These are phyloP conservation scores for Asarcornis scutulata DNA, from an alignment of 2,113 vertebrate genomes.

Conservation along the genomic window DNA sequence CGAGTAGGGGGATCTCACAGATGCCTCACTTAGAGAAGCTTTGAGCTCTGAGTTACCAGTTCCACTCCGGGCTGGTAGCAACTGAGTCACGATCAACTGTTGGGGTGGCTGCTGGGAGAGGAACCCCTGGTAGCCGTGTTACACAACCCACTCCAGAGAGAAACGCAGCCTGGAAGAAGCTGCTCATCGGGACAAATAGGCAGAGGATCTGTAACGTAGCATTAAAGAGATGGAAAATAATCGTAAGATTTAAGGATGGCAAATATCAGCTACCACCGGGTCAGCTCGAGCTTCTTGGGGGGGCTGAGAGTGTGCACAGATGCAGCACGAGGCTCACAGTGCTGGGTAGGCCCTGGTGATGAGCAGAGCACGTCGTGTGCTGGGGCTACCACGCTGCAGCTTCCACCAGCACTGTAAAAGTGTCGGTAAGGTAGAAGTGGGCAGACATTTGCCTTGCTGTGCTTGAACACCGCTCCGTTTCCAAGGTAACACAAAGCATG, in stretches of 20 bases:
- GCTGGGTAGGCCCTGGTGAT: neutral
- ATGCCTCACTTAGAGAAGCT: neutral
- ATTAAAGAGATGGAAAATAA: neutral
- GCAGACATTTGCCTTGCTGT: neutral
- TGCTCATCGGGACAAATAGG: neutral
- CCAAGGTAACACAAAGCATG: constrained; percentile 19
- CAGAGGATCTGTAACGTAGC: neutral
- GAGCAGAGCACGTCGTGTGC: rapidly evolving
- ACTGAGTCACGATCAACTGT: neutral
- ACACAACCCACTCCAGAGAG: neutral
- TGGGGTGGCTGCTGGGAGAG: neutral
- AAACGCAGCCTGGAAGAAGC: neutral
- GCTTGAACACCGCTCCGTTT: neutral
- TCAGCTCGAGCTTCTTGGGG: neutral
- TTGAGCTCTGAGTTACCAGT: neutral
- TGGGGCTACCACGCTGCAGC: neutral
- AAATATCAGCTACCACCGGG: neutral
- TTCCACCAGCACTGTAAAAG: neutral
- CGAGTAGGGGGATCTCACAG: neutral
- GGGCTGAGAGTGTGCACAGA: neutral
- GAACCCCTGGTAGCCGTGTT: neutral
- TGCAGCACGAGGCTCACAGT: rapidly evolving
- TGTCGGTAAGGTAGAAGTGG: neutral
- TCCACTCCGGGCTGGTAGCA: neutral
- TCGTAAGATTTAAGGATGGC: neutral